Percentiles rank a stretch among this genome's conserved stretches.
Evolutionary conservation across 2,888 invertebrate species (phyloP).

Genomic region (Rugalucina vietnamica): DNA sequence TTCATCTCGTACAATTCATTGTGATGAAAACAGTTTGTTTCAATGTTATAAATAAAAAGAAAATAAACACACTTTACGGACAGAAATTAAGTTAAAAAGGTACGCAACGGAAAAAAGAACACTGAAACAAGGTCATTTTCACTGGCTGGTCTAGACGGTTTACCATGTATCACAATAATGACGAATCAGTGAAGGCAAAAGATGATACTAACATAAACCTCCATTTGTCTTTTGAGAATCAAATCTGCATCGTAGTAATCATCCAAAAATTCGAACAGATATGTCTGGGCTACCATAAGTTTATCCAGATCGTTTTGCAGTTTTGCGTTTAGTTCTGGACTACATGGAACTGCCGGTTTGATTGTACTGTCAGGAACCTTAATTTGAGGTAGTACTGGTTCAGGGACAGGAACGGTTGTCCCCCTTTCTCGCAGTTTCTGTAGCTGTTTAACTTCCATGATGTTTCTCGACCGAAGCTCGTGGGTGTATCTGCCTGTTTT

Average conservation of each 20-base stretch:
- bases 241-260: constrained; percentile 56
- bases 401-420: background rate
- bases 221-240: constrained; percentile 43
- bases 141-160: too few species aligned
- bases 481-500: constrained; percentile 81
- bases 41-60: too few species aligned
- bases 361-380: background rate
- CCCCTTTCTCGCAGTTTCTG: constrained; percentile 18
- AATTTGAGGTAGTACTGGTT: background rate
- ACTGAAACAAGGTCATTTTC: too few species aligned
- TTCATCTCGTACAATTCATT: too few species aligned
- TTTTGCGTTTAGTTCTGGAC: background rate
- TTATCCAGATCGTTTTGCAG: constrained; percentile 22
- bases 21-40: too few species aligned
- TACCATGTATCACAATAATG: too few species aligned
- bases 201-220: constrained; percentile 49
- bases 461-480: constrained; percentile 77
- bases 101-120: too few species aligned
- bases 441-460: constrained; percentile 76
- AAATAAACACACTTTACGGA: too few species aligned
- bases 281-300: constrained; percentile 44
- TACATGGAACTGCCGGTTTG: too few species aligned
- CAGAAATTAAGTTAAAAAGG: too few species aligned
- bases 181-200: too few species aligned
- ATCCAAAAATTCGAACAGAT: constrained; percentile 50